phyloP scores from a whole-genome alignment of 2,113 vertebrate genomes.

The Nanorana parkeri region DNA sequence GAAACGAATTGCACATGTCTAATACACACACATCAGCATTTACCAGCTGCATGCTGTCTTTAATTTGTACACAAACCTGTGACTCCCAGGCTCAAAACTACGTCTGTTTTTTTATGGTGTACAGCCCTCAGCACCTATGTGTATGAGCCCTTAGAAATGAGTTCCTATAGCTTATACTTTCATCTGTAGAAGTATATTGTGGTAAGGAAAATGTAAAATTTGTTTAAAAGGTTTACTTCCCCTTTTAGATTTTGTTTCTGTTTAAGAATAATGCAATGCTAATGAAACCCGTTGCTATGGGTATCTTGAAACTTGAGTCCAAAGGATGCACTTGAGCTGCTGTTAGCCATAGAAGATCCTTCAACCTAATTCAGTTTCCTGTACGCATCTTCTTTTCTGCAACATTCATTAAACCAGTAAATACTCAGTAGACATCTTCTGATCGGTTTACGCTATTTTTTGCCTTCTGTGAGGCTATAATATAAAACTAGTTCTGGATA shows the following conservation, averaged over 20 bases:
- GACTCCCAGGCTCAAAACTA: too few species aligned
- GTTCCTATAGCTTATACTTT: too few species aligned
- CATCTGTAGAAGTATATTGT: too few species aligned
- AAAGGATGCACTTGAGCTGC: not conserved
- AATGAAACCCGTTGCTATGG: constrained; percentile 15
- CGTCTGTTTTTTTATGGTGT: not conserved
- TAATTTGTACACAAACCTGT: too few species aligned
- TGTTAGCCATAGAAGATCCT: not conserved
- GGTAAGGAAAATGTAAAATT: too few species aligned
- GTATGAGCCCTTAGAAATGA: too few species aligned
- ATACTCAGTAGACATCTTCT: constrained; percentile 31
- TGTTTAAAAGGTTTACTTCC: too few species aligned
- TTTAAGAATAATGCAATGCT: constrained; percentile 21
- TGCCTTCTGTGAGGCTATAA: not conserved
- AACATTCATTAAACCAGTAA: constrained; percentile 35
- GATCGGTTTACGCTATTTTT: constrained; percentile 2
- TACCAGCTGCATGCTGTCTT: too few species aligned
- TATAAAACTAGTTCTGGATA: not conserved
- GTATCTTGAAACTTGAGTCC: not conserved
- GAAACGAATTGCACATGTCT: too few species aligned
- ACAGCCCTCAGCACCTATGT: too few species aligned
- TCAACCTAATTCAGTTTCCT: constrained; percentile 28
- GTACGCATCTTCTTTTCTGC: constrained; percentile 10
- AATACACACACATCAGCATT: too few species aligned
- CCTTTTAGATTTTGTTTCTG: constrained; percentile 1